Base-by-base conservation (phyloP, 1,140 invertebrate genomes). In the Drosophila willistoni region DNA sequence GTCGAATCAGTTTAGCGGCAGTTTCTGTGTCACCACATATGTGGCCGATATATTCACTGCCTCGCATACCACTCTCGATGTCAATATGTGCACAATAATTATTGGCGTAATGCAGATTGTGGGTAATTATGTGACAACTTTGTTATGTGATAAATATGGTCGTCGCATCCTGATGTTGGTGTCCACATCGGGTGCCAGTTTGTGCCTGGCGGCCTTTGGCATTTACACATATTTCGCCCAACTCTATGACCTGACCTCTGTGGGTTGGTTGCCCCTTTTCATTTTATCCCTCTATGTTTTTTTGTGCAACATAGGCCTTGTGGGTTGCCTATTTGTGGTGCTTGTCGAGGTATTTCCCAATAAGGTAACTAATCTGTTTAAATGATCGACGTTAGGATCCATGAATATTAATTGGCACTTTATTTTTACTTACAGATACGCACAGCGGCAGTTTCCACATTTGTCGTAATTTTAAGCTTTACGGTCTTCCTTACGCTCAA, bases 41-140 rank as follows among this genome's bases (percentile, higher is more conserved):
- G 41, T 86, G 41, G 33, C 90, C 34, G 93, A 92, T 1, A 96
- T 96, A 73, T 97, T 96, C 82, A 76, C 91, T 0, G 92, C 93
- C 5, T 94, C 96, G 0, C 94, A 94, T 1, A 94, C 94, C 1
- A 90, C 80, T 0, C 73, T 94, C 19, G 93, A 93, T 69, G 90
- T 93, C 2, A 93, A 93, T 72, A 93, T 93, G 74, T 93, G 93
- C 81, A 93, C 93, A 0, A 93, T 94, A 7, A 89, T 94, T 3
- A 93, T 94, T 0, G 93, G 93, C 0, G 90, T 70, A 0, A 92
- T 93, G 29, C 93, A 94, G 57, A 81, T 94, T 10, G 68, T 94
- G 7, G 86, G 86, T 13, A 80, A 79, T 13, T 71, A 79, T 54
- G 62, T 64, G 1, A 66, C 90, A 2, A 84, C 83, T 0, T 10